Conservation (phyloP, 2,888 invertebrate genomes). For the Drosophila prolongata region DNA sequence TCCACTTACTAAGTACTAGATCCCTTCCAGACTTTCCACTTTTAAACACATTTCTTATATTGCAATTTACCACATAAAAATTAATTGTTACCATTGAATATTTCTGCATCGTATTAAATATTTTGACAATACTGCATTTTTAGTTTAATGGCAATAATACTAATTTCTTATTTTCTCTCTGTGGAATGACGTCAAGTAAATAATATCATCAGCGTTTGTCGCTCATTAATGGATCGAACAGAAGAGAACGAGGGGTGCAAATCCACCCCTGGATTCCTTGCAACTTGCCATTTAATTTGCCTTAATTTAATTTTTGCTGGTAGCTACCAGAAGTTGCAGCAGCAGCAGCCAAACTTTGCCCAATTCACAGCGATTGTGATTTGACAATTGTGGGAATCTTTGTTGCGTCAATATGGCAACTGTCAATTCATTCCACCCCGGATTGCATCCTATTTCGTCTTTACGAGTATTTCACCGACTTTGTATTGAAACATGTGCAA, state of each 20-base stretch:
- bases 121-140: too few relatives aligned
- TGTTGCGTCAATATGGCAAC: slow-evolving; percentile 66
- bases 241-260: not conserved
- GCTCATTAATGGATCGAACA: slow-evolving; percentile 66
- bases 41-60: too few relatives aligned
- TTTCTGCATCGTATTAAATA: too few relatives aligned
- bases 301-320: slow-evolving; percentile 77
- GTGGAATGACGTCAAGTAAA: slow-evolving; percentile 57
- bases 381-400: slow-evolving; percentile 78
- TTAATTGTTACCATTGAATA: too few relatives aligned
- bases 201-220: slow-evolving; percentile 77
- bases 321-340: slow-evolving; percentile 50
- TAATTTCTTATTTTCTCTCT: not conserved
- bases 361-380: slow-evolving; percentile 51
- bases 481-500: slow-evolving; percentile 61
- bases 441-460: slow-evolving; percentile 7
- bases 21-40: too few relatives aligned
- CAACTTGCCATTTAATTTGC: slow-evolving; percentile 69
- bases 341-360: slow-evolving; percentile 13
- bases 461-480: slow-evolving; percentile 14
- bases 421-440: slow-evolving; percentile 50
- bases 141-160: too few relatives aligned
- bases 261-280: slow-evolving; percentile 22
- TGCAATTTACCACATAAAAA: too few relatives aligned
- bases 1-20: too few relatives aligned